These are phyloP conservation scores for Psix sp. DNA, from an alignment of 1,140 invertebrate genomes.

Conservation along the genomic window DNA sequence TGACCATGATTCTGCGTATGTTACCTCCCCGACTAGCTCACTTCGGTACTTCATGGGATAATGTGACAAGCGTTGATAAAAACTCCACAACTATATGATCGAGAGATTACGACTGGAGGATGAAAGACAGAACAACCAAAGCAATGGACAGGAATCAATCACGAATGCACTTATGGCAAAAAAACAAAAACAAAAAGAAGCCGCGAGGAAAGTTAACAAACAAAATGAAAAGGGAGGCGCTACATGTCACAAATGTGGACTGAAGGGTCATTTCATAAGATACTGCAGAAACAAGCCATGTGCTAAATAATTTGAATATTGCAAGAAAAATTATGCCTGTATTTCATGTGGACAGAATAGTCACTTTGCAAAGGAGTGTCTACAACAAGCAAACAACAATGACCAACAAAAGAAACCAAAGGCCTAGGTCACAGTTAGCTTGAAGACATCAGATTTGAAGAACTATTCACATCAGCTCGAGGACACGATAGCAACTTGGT, in stretches of 20 bases:
- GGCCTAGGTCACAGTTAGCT: background rate
- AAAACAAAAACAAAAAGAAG: too few species aligned
- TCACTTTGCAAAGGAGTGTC: constrained; percentile 5
- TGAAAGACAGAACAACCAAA: too few species aligned
- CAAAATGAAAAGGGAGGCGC: too few species aligned
- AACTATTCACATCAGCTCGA: background rate
- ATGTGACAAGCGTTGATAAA: too few species aligned
- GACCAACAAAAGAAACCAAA: background rate
- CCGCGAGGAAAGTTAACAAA: too few species aligned
- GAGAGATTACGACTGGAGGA: too few species aligned
- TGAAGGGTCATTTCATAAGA: constrained; percentile 29
- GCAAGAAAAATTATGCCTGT: constrained; percentile 37
- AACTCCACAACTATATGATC: too few species aligned
- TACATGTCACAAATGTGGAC: constrained; percentile 2
- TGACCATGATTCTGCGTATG: too few species aligned
- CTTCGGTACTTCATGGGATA: too few species aligned
- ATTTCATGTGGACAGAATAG: constrained; percentile 22
- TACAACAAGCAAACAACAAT: background rate
- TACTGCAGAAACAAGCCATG: constrained; percentile 35
- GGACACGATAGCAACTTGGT: background rate
- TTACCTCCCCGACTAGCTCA: too few species aligned
- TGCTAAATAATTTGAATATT: constrained; percentile 35
- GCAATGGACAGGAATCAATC: too few species aligned
- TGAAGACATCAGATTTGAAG: background rate
- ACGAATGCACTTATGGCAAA: too few species aligned